Percentiles rank a stretch among this genome's conserved stretches.
These are phyloP conservation scores for Tryphoninae sp. DNA, from an alignment of 2,888 invertebrate genomes.

Conservation along the genomic window DNA sequence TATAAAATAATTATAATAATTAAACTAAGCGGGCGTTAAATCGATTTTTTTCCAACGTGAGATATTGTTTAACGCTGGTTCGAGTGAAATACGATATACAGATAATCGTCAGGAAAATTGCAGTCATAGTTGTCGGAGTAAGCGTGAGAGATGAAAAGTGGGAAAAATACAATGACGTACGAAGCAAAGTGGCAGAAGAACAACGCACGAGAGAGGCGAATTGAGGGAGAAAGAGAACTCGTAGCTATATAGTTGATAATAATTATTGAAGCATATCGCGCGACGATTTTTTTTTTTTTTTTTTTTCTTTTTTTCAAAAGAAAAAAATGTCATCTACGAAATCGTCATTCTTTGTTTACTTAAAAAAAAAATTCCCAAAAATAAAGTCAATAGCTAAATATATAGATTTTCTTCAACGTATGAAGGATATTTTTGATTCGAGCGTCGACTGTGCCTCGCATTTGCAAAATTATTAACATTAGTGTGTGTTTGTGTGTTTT, in stretches of 20 bases:
- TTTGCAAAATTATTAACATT: slow-evolving; percentile 30
- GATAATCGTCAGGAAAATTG: not conserved
- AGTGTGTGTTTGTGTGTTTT: not conserved
- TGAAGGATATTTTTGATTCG: not conserved
- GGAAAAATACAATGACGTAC: not conserved
- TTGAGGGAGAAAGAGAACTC: slow-evolving; percentile 9
- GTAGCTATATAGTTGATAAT: not conserved
- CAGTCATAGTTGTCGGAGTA: slow-evolving; percentile 19
- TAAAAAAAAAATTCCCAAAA: no score
- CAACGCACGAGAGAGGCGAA: slow-evolving; percentile 5
- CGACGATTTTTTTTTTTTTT: slow-evolving; percentile 12
- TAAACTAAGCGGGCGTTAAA: not conserved
- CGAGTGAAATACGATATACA: not conserved
- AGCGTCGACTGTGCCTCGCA: slow-evolving; percentile 18
- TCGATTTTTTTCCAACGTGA: not conserved
- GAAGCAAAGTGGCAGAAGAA: slow-evolving; percentile 2
- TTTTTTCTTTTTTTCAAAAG: not conserved
- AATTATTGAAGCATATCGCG: not conserved
- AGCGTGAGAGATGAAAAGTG: slow-evolving; percentile 19
- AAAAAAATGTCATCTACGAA: not conserved
- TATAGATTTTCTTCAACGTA: not conserved
- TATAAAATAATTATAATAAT: not conserved
- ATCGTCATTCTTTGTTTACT: no score
- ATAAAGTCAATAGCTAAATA: no score
- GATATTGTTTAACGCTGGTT: not conserved